Evolutionary conservation across 2,797 vertebrate genomes (phyloP).

Genomic region (Taenioides sp.): DNA sequence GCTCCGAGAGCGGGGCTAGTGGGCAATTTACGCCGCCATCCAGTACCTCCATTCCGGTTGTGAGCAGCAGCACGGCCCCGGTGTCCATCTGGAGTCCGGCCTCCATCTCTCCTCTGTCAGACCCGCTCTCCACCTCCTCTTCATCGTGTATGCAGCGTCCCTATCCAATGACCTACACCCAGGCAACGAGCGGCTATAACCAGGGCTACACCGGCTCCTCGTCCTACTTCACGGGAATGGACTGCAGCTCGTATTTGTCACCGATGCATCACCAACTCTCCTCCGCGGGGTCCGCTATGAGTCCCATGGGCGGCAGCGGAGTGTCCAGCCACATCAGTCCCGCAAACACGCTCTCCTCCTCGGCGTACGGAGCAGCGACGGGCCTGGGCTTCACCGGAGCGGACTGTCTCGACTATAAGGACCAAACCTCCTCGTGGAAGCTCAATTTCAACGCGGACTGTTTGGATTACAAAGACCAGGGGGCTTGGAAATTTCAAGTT

Average conservation of each 20-base stretch:
- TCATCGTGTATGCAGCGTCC: slow-evolving; percentile 96
- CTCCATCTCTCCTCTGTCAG: slow-evolving; percentile 93
- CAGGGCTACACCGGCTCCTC: slow-evolving; percentile 92
- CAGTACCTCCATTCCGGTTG: slow-evolving; percentile 84
- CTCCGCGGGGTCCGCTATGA: slow-evolving; percentile 87
- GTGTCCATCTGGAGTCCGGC: slow-evolving; percentile 98
- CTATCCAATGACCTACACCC: slow-evolving; percentile 93
- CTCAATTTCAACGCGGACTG: slow-evolving; percentile 97
- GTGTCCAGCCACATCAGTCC: slow-evolving; percentile 91
- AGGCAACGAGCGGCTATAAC: slow-evolving; percentile 89
- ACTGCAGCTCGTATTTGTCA: slow-evolving; percentile 95
- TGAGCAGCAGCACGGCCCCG: slow-evolving; percentile 87
- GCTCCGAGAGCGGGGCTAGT: slow-evolving; percentile 89
- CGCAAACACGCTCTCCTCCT: slow-evolving; percentile 87
- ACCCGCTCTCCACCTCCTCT: slow-evolving; percentile 89
- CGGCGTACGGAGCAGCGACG: slow-evolving; percentile 86
- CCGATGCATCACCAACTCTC: slow-evolving; percentile 95
- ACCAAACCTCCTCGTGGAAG: slow-evolving; percentile 93
- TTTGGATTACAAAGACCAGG: slow-evolving; percentile 99
- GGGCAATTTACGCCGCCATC: slow-evolving; percentile 91
- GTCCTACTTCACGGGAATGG: slow-evolving; percentile 95
- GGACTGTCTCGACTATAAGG: slow-evolving; percentile 98
- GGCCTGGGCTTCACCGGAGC: slow-evolving; percentile 91
- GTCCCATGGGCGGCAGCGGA: slow-evolving; percentile 88
- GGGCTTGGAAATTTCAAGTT: slow-evolving; percentile 98